A percentile compares a stretch with the other conserved stretches of the same genome.
Conservation (phyloP, 2,113 vertebrate species). For the Macrotis lagotis region DNA sequence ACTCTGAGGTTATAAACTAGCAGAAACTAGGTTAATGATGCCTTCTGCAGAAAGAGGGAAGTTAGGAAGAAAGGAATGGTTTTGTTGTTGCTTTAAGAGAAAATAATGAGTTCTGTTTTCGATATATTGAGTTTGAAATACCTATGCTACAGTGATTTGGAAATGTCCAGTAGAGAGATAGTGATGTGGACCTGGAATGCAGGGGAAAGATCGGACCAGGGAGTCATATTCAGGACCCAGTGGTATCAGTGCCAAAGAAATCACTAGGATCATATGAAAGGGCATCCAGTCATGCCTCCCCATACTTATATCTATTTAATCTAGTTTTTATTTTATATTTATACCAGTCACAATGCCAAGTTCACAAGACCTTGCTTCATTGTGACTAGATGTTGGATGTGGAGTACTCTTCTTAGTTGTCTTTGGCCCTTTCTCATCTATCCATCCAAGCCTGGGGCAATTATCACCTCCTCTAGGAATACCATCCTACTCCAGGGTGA, state of each 20-base stretch:
- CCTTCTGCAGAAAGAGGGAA: not conserved
- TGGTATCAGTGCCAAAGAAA: not conserved
- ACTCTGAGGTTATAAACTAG: not conserved
- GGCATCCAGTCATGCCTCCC: not conserved
- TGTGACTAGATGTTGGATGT: not conserved
- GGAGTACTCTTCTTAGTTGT: not conserved
- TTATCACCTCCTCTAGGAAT: not conserved
- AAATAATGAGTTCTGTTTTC: not conserved
- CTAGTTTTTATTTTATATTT: not conserved
- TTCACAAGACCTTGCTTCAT: not conserved
- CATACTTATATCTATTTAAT: not conserved
- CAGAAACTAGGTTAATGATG: not conserved
- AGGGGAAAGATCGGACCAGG: not conserved
- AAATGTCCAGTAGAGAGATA: not conserved
- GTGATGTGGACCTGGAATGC: not conserved
- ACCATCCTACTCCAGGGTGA: not conserved
- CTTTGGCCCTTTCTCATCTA: not conserved
- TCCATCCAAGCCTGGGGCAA: not conserved
- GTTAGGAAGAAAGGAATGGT: not conserved
- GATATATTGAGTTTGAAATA: not conserved
- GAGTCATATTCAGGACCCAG: not conserved
- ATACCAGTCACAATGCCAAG: not conserved
- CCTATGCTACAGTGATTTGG: not conserved
- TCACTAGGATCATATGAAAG: not conserved
- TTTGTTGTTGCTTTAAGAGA: not conserved